Conservation (phyloP, 2,113 vertebrate species). For the Callipepla squamata region DNA sequence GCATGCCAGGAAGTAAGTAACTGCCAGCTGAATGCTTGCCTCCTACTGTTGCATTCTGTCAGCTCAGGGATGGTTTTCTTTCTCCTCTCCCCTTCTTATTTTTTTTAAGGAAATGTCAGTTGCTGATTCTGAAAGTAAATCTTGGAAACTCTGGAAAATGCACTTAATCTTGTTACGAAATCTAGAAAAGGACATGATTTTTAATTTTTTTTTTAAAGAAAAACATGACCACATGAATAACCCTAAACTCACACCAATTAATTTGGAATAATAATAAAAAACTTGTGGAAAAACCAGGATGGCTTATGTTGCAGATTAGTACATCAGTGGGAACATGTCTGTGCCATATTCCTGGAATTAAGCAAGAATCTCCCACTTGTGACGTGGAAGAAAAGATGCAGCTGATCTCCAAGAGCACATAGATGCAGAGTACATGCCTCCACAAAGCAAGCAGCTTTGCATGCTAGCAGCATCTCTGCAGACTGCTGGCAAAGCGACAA, state of each 20-base stretch:
- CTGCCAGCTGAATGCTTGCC: conserved; percentile 74
- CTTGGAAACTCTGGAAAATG: conserved; percentile 4
- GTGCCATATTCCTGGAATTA: neutral
- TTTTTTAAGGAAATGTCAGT: conserved; percentile 35
- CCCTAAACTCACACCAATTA: neutral
- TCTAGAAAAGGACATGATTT: neutral
- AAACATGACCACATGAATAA: neutral
- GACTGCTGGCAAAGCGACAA: rapidly evolving
- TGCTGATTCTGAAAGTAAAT: conserved; percentile 41
- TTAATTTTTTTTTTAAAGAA: neutral
- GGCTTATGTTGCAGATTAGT: neutral
- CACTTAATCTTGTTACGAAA: neutral
- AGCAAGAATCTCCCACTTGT: neutral
- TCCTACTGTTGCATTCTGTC: conserved; percentile 76
- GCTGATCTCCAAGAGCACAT: neutral
- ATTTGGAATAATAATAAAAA: neutral
- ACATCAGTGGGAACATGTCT: neutral
- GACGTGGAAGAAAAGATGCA: neutral
- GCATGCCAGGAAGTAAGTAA: conserved; percentile 74
- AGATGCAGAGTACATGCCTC: rapidly evolving
- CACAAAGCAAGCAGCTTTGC: neutral
- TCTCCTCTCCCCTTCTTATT: conserved; percentile 17
- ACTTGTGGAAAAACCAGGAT: neutral
- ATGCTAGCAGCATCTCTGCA: rapidly evolving
- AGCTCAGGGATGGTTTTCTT: conserved; percentile 39